Evolutionary conservation across 1,140 invertebrate genomes (phyloP).

Genomic region (Caenorhabditis briggsae): DNA sequence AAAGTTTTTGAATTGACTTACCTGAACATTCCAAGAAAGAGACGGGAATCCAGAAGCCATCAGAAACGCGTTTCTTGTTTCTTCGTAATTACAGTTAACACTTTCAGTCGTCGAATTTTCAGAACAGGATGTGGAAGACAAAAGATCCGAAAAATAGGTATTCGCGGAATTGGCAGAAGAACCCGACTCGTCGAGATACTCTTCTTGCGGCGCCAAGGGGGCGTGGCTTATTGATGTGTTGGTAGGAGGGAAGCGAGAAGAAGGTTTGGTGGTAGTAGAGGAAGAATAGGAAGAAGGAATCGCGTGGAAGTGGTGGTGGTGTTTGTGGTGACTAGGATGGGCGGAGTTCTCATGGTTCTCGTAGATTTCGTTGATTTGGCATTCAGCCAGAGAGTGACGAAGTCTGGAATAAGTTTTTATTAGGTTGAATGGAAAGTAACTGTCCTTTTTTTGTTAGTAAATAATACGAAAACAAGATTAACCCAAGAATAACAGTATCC

Average conservation of each 20-base stretch:
- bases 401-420: background rate
- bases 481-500: too few relatives aligned
- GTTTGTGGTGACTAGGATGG: background rate
- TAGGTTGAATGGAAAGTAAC: background rate
- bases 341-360: conserved; percentile 18
- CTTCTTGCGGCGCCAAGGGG: conserved; percentile 49
- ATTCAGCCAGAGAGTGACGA: conserved; percentile 40
- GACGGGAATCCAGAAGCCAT: conserved; percentile 29
- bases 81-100: conserved; percentile 19
- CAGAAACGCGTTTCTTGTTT: background rate
- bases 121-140: background rate
- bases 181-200: conserved; percentile 38
- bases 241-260: background rate
- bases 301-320: background rate
- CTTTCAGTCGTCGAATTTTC: background rate
- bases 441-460: too few relatives aligned
- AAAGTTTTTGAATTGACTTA: background rate
- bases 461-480: too few relatives aligned
- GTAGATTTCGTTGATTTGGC: conserved; percentile 34
- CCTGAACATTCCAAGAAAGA: conserved; percentile 40
- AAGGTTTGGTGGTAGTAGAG: conserved; percentile 23
- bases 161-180: conserved; percentile 13
- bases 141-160: conserved; percentile 38
- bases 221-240: conserved; percentile 16
- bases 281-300: conserved; percentile 1